Percentiles rank a stretch among this genome's conserved stretches.
Conservation (phyloP, 2,113 vertebrate species). For the Nycticorax nycticorax region DNA sequence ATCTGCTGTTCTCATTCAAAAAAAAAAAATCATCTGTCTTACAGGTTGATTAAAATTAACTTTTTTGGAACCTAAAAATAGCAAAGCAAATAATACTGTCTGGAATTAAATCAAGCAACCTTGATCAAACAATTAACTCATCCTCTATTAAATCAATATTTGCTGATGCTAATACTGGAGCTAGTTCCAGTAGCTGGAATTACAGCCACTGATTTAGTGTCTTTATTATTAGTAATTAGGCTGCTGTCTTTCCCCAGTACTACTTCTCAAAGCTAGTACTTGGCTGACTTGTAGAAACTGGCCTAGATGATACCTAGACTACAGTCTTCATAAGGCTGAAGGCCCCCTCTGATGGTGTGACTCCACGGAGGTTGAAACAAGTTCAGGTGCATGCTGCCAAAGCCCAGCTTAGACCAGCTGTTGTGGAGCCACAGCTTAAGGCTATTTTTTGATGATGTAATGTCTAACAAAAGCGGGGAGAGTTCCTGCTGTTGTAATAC, state of each 20-base stretch:
- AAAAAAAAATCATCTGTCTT: not conserved
- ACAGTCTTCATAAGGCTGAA: not conserved
- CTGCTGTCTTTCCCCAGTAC: not conserved
- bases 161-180: slow-evolving; percentile 7
- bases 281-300: not conserved
- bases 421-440: not conserved
- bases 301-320: rapidly evolving
- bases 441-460: not conserved
- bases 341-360: not conserved
- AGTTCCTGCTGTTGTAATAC: not conserved
- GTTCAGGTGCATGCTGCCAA: not conserved
- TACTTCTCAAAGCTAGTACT: not conserved
- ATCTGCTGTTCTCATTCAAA: too few relatives aligned
- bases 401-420: not conserved
- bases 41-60: not conserved
- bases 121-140: slow-evolving; percentile 47
- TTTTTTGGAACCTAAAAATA: slow-evolving; percentile 20
- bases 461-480: not conserved
- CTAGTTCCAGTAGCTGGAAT: slow-evolving; percentile 3
- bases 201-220: not conserved
- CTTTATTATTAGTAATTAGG: slow-evolving; percentile 16
- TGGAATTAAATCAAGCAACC: slow-evolving; percentile 12
- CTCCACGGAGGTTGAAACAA: rapidly evolving
- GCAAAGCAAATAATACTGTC: not conserved
- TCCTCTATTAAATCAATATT: slow-evolving; percentile 38